Evolutionary conservation across 1,140 invertebrate species (phyloP), one percentile per base, ranked within the genome.

Genomic region (Agraylea sexmaculata): DNA sequence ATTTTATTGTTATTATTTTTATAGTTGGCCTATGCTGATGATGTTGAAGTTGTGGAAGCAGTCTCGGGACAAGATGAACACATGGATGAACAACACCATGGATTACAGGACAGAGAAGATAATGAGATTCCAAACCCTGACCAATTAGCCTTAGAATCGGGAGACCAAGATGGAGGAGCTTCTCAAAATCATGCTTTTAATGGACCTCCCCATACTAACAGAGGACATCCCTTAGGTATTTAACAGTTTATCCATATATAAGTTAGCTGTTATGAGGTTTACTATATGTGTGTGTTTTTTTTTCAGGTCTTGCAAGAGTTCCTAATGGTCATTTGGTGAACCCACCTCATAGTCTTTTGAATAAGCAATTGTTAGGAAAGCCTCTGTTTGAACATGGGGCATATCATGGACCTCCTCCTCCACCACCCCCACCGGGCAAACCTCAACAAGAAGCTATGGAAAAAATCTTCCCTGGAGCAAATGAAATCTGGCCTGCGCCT

Each of bases 401-500:
- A 16, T 73, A 73, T 3, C 74, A 74, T 2, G 74, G 74, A 2
- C 55, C 73, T 2, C 77, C 78, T 11, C 65, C 69, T 4, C 70
- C 68, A 1, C 60, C 66, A 0, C 58, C 65, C 6, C 58, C 66
- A 29, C 57, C 59, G 11, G 57, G 68, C 40, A 62, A 69, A 31
- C 61, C 70, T 7, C 68, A 68, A 40, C 58, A 60, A 36, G 63
- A 62, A 22, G 66, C 67, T 28, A 66, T 62, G 37, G 65, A 66
- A 20, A 65, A 66, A 44, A 57, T 66, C 2, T 66, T 62, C 49
- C 62, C 56, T n/a, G 61, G 59, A 8, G 71, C 73, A 31, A 75
- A 76, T n/a, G 86, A 89, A 37, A 75, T 80, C 2, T 90, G 86
- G 87, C 80, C 86, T 4, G 74, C 75, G 0, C 75, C 78, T 0